These are phyloP conservation scores for Marisa cornuarietis DNA, from an alignment of 1,140 invertebrate species.

Conservation along the genomic window DNA sequence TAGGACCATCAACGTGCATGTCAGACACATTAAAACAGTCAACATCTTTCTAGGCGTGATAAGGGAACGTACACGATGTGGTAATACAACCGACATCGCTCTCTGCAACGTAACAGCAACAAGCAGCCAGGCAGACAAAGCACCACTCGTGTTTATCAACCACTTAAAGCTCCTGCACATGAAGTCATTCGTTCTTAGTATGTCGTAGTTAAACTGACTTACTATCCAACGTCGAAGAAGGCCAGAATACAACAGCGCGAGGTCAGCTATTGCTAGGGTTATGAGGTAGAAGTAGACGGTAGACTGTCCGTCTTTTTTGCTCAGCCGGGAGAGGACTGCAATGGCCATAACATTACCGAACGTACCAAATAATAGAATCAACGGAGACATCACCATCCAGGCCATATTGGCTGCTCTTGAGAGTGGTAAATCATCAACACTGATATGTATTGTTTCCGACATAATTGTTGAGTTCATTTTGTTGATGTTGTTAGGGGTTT, in stretches of 20 bases:
- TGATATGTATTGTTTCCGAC: no score
- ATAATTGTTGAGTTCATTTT: no score
- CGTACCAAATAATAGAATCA: background rate
- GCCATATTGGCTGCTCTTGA: no score
- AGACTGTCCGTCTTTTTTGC: background rate
- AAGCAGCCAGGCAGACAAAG: background rate
- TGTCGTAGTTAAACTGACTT: background rate
- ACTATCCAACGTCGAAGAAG: background rate
- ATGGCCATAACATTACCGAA: background rate
- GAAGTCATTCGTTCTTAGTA: background rate
- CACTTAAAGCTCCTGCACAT: background rate
- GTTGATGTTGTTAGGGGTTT: no score
- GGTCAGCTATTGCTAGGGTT: background rate
- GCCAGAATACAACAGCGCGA: background rate
- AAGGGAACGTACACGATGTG: background rate
- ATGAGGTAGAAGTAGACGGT: background rate
- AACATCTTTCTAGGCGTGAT: background rate
- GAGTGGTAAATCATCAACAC: no score
- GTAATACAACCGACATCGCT: background rate
- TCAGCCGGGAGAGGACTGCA: background rate
- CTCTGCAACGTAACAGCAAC: background rate
- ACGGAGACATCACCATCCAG: background rate
- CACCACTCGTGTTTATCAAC: background rate
- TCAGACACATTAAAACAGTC: background rate
- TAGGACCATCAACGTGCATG: background rate